phyloP scores from a whole-genome alignment of 2,797 vertebrate species.

The Scolopax rusticola region DNA sequence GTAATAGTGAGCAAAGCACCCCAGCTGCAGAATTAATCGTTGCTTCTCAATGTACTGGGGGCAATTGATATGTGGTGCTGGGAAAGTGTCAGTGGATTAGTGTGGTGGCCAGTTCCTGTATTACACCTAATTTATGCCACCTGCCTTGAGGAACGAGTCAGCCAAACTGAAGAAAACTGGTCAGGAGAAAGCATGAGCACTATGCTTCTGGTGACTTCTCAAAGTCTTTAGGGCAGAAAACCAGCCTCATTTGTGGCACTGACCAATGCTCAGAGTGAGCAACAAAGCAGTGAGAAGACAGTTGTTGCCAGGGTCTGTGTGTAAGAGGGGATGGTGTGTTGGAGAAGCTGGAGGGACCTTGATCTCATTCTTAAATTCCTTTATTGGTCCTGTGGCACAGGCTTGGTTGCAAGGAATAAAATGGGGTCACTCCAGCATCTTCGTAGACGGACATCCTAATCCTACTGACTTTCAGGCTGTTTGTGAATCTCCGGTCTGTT shows the following conservation, averaged over 20 bases:
- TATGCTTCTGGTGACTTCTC: background rate
- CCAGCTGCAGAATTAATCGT: background rate
- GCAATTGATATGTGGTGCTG: accelerated
- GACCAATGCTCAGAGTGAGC: background rate
- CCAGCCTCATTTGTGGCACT: accelerated
- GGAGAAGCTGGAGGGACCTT: background rate
- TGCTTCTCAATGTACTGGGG: background rate
- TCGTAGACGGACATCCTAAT: background rate
- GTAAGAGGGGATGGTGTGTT: background rate
- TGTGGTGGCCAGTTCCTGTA: background rate
- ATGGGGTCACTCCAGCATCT: background rate
- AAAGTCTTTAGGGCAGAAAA: background rate
- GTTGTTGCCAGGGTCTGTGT: background rate
- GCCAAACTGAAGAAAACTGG: background rate
- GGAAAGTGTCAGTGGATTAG: accelerated
- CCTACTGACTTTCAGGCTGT: background rate
- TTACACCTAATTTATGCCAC: background rate
- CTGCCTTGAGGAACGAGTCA: background rate
- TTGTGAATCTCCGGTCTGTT: background rate
- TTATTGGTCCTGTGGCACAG: background rate
- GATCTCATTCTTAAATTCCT: background rate
- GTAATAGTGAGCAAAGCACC: background rate
- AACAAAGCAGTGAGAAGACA: accelerated
- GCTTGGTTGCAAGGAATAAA: background rate
- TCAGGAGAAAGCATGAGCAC: background rate